Percentiles rank a stretch among this genome's conserved stretches.
phyloP scores from a whole-genome alignment of 2,888 invertebrate genomes.

The Chaitophorus viminalis region DNA sequence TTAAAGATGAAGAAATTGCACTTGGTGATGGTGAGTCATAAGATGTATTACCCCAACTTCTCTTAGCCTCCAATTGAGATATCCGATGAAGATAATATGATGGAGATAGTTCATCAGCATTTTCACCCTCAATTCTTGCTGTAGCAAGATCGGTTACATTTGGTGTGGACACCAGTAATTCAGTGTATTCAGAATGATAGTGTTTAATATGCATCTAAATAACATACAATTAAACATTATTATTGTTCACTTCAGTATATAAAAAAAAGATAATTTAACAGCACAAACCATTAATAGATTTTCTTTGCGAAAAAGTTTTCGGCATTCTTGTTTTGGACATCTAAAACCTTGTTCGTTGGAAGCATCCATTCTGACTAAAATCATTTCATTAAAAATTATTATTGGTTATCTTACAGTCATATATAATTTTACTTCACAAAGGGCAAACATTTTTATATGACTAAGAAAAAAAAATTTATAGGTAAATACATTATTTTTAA shows the following conservation, averaged over 20 bases:
- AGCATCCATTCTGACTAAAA: conserved; percentile 45
- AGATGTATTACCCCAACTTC: conserved; percentile 11
- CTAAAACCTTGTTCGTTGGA: conserved; percentile 65
- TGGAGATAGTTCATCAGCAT: conserved; percentile 63
- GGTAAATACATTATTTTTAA: background rate
- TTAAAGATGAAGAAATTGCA: conserved; percentile 4
- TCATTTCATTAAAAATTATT: background rate
- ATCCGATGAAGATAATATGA: conserved; percentile 63
- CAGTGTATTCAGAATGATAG: conserved; percentile 84
- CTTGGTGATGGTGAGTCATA: conserved; percentile 19
- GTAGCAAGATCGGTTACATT: conserved; percentile 88
- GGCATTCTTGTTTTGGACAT: conserved; percentile 85
- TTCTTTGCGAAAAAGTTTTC: conserved; percentile 90
- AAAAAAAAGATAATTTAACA: no score
- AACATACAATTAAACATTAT: background rate
- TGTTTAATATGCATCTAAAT: conserved; percentile 89
- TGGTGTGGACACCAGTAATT: conserved; percentile 81
- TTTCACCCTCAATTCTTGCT: conserved; percentile 70
- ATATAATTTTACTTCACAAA: background rate
- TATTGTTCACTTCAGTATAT: no score
- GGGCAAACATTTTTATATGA: no score
- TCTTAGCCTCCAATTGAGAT: conserved; percentile 62
- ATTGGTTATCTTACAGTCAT: background rate
- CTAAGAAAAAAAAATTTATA: no score
- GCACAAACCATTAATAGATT: conserved; percentile 76